A percentile compares a stretch with the other conserved stretches of the same genome.
These are phyloP conservation scores for Crotalus helleri DNA, from an alignment of 2,113 vertebrate genomes.

Conservation along the genomic window DNA sequence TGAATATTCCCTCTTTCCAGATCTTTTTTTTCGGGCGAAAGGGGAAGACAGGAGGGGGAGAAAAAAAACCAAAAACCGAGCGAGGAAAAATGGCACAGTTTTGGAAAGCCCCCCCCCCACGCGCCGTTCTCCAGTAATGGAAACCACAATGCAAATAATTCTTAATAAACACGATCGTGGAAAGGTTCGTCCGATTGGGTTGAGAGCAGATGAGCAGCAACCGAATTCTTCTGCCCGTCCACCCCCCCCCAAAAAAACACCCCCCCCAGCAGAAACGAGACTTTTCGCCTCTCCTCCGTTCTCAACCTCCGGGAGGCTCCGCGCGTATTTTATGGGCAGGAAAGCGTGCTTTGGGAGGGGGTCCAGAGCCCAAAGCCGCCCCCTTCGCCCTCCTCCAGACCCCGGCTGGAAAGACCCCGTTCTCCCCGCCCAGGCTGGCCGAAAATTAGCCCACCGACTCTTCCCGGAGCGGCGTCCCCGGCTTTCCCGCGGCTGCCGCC, in stretches of 20 bases:
- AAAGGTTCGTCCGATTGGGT: not conserved
- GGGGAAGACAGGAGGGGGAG: no score
- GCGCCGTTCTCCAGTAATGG: not conserved
- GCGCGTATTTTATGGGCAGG: not conserved
- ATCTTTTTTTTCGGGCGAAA: not conserved
- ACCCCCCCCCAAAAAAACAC: no score
- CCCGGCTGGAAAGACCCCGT: not conserved
- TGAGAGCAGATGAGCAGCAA: not conserved
- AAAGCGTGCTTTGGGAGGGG: not conserved
- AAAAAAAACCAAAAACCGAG: not conserved
- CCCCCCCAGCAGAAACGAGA: not conserved
- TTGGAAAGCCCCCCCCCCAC: not conserved
- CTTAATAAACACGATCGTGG: not conserved
- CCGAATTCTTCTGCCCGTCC: not conserved
- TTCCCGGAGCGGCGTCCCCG: not conserved
- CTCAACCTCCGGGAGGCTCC: not conserved
- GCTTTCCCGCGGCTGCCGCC: not conserved
- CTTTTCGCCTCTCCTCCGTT: not conserved
- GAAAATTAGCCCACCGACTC: rapidly evolving
- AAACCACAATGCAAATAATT: not conserved
- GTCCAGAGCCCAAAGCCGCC: not conserved
- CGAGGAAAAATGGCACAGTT: not conserved
- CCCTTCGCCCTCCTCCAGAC: not conserved
- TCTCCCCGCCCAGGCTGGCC: no score
- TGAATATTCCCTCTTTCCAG: not conserved